Evolutionary conservation across 2,888 invertebrate genomes (phyloP).

Genomic region (Rhaphigaster nebulosa): DNA sequence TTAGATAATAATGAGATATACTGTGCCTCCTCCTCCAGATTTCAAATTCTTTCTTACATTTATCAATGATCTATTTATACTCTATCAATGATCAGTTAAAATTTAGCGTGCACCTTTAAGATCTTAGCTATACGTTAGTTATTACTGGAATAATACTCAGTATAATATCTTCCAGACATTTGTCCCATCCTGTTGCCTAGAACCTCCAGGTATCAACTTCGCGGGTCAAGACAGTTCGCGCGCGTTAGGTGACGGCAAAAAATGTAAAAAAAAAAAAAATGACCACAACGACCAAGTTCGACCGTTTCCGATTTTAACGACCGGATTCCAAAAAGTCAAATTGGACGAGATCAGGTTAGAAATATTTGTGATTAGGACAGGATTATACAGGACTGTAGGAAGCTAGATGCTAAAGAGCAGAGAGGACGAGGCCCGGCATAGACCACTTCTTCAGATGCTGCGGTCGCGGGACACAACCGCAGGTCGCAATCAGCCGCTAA

Average conservation of each 20-base stretch:
- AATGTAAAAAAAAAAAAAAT: neutral
- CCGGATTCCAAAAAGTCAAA: slow-evolving; percentile 7
- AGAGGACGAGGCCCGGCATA: neutral
- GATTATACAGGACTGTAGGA: neutral
- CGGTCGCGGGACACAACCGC: slow-evolving; percentile 36
- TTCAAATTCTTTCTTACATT: too few relatives aligned
- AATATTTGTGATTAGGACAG: slow-evolving; percentile 2
- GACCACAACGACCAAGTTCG: neutral
- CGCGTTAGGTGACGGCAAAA: neutral
- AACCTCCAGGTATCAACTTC: too few relatives aligned
- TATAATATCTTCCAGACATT: too few relatives aligned
- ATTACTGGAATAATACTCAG: too few relatives aligned
- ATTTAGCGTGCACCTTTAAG: too few relatives aligned
- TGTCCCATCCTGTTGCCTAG: too few relatives aligned
- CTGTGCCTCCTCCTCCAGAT: too few relatives aligned
- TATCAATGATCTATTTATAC: too few relatives aligned
- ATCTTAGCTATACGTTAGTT: too few relatives aligned
- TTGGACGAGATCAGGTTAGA: neutral
- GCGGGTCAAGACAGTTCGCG: too few relatives aligned
- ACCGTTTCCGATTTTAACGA: neutral
- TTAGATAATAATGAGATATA: too few relatives aligned
- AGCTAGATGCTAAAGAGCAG: neutral
- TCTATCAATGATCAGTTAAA: too few relatives aligned
- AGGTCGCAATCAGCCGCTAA: slow-evolving; percentile 34
- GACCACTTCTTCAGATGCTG: slow-evolving; percentile 40